Evolutionary conservation across 1,140 invertebrate genomes (phyloP).

Genomic region (Aethina tumida): DNA sequence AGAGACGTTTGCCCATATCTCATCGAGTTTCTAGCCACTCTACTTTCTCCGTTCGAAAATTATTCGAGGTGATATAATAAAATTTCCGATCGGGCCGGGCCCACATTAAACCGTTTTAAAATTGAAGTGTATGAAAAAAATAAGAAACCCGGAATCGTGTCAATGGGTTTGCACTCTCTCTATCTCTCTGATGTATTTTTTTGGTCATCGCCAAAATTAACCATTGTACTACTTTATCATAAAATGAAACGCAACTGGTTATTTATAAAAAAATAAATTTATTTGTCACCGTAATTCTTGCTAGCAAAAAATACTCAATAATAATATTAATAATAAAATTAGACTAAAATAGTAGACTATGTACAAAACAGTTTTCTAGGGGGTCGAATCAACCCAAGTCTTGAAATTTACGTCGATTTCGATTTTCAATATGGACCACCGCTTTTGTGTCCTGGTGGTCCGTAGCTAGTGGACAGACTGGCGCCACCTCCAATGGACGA

Average conservation of each 20-base stretch:
- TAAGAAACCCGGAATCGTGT: neutral
- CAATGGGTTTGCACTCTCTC: too few relatives aligned
- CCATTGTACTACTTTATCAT: too few relatives aligned
- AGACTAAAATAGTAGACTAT: conserved; percentile 8
- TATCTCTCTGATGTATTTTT: too few relatives aligned
- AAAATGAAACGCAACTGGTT: too few relatives aligned
- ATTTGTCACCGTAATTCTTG: conserved; percentile 26
- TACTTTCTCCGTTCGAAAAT: neutral
- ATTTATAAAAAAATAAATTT: conserved; percentile 21
- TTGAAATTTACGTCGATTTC: conserved; percentile 2
- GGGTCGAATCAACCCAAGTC: neutral
- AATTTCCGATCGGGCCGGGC: neutral
- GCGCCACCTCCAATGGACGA: conserved; percentile 25
- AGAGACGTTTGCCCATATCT: too few relatives aligned
- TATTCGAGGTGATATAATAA: neutral
- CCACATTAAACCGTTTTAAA: too few relatives aligned
- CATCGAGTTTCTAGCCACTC: neutral
- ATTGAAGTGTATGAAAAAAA: conserved; percentile 1
- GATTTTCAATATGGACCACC: conserved; percentile 25
- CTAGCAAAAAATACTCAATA: too few relatives aligned
- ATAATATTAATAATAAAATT: conserved; percentile 13
- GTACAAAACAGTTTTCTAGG: conserved; percentile 10
- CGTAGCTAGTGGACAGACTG: conserved; percentile 49
- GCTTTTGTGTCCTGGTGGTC: conserved; percentile 44
- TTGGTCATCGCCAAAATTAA: too few relatives aligned